phyloP scores from a whole-genome alignment of 2,888 invertebrate species.

The Orthosia cruda region DNA sequence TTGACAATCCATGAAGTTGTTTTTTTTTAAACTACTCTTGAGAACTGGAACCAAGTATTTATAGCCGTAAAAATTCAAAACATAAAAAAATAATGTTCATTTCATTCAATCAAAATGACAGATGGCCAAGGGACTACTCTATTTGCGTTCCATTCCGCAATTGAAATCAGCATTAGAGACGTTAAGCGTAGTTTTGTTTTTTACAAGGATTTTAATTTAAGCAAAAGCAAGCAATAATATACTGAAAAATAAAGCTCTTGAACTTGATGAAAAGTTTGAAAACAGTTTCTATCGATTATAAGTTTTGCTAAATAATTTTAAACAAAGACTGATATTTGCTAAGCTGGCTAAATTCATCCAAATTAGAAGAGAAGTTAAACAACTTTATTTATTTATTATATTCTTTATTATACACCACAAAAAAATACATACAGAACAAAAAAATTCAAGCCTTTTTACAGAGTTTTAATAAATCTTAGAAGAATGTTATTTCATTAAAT shows the following conservation, averaged over 20 bases:
- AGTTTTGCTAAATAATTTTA: neutral
- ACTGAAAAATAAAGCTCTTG: neutral
- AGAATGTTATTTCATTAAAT: conserved; percentile 19
- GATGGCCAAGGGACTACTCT: conserved; percentile 9
- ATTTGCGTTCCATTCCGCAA: conserved; percentile 39
- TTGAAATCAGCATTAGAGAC: neutral
- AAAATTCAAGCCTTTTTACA: too few relatives aligned
- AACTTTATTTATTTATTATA: too few relatives aligned
- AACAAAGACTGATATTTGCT: neutral
- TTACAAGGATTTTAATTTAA: neutral
- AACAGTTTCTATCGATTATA: neutral
- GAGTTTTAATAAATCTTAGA: conserved; percentile 7
- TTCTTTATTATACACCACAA: too few relatives aligned
- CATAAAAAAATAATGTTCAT: conserved; percentile 1
- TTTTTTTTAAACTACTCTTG: neutral
- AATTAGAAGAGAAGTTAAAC: neutral
- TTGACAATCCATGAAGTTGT: too few relatives aligned
- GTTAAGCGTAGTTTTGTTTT: conserved; percentile 20
- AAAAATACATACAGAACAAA: too few relatives aligned
- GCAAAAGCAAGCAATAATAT: conserved; percentile 3
- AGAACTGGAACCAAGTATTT: conserved; percentile 21
- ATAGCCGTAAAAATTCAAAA: neutral
- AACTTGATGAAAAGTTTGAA: neutral
- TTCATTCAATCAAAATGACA: conserved; percentile 45
- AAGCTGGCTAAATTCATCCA: too few relatives aligned